These are phyloP conservation scores for Hyaena hyaena DNA, from an alignment of 2,113 vertebrate genomes.

Conservation along the genomic window DNA sequence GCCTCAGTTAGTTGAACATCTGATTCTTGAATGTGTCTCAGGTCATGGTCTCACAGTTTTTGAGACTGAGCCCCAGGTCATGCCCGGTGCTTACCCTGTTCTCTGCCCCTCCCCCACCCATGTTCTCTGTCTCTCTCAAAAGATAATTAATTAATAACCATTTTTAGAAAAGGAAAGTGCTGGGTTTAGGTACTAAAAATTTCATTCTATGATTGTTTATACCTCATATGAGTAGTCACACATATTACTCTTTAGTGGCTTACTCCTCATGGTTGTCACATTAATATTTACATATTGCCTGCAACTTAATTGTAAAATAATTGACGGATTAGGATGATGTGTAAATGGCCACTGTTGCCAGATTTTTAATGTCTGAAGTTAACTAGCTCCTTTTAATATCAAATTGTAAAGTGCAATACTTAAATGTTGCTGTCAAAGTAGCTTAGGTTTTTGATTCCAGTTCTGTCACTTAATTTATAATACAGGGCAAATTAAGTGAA, in stretches of 20 bases:
- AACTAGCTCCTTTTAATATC: neutral
- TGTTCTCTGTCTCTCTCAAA: too few species aligned
- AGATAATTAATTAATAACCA: too few species aligned
- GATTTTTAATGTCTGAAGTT: neutral
- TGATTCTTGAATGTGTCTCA: too few species aligned
- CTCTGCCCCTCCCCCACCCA: too few species aligned
- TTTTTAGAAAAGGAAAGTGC: neutral
- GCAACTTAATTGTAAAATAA: neutral
- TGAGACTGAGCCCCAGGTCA: too few species aligned
- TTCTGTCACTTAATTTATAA: neutral
- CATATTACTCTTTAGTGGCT: neutral
- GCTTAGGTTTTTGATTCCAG: neutral
- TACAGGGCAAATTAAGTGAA: neutral
- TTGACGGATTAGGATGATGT: neutral
- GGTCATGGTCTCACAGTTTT: too few species aligned
- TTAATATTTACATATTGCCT: neutral
- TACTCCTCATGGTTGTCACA: neutral
- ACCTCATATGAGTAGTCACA: neutral
- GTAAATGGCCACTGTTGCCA: neutral
- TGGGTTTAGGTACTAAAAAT: neutral
- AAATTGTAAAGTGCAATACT: neutral
- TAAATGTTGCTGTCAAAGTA: neutral
- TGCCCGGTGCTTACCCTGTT: too few species aligned
- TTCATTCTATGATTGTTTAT: neutral
- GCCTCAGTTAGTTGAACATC: too few species aligned